Base-by-base conservation (phyloP, 2,888 invertebrate genomes). In the Cryptocephalus moraei region DNA sequence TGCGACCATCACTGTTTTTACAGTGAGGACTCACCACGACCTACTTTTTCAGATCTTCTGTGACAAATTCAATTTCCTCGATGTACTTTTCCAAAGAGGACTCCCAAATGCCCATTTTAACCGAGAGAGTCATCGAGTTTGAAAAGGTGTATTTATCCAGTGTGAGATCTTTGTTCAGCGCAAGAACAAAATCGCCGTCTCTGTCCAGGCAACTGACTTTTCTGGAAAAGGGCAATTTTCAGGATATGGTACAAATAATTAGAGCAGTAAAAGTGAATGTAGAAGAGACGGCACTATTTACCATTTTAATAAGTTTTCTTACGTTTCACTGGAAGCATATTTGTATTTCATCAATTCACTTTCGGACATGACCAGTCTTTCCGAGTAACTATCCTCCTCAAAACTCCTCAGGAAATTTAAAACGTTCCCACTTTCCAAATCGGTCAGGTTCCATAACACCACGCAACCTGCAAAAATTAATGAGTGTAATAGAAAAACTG, bases 61-160 rank as follows among this genome's bases (percentile, higher is more conserved):
- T 84, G 45, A 94, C 81, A 47, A 77, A 79, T 59, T 90, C 84
- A 57, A 95, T 86, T 1, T 88, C 81, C 39, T 91, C 83, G 10
- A 93, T 87, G 59, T 91, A 87, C 32, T 79, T 76, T 58, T 90
- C 89, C 41, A 96, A 73, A 1, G 85, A 81, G 6, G 87, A 81
- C 74, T 97, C 96, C 93, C 93, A 95, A 49, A 94, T 86, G 1
- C 92, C 92, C 47, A 97, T 75, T 63, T 95, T 93, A 0, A 96
- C 95, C 0, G 93, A 93, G 55, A 92, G 82, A 0, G 90, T 86
- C 74, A 97, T 82, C 0, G 91, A 94, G 74, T 97, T 90, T 4
- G 95, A 94, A 68, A 95, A 91, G 12, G 96, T 87, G 64, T 91
- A 97, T 66, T 90, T 91, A 61, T 95, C 91, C 49, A 93, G 68